These are phyloP conservation scores for Uria lomvia DNA, from an alignment of 2,113 vertebrate genomes.

Conservation along the genomic window DNA sequence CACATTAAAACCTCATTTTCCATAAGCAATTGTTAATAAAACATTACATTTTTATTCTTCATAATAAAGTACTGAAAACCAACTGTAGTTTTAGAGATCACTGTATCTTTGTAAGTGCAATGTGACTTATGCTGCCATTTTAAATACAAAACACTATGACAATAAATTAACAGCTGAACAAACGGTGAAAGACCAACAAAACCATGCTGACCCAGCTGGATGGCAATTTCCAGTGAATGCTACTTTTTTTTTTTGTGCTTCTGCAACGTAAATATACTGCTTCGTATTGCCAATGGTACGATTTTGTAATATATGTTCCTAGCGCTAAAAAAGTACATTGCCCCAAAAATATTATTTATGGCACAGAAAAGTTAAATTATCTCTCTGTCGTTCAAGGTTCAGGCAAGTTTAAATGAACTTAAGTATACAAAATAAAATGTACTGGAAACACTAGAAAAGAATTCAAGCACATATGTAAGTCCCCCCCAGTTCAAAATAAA, in stretches of 20 bases:
- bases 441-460: constrained; percentile 76
- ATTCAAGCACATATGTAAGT: constrained; percentile 62
- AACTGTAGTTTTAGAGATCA: constrained; percentile 64
- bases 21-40: constrained; percentile 81
- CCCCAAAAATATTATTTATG: constrained; percentile 80
- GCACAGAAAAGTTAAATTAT: constrained; percentile 76
- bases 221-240: constrained; percentile 62
- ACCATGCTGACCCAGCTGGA: constrained; percentile 58
- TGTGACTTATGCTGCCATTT: constrained; percentile 57
- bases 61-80: constrained; percentile 77
- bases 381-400: constrained; percentile 70
- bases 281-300: constrained; percentile 54
- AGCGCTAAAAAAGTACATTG: constrained; percentile 78
- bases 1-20: constrained; percentile 79
- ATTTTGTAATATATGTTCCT: constrained; percentile 58
- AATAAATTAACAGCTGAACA: constrained; percentile 78
- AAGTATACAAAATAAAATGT: constrained; percentile 77
- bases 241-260: constrained; percentile 67
- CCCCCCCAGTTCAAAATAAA: constrained; percentile 59
- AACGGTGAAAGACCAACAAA: constrained; percentile 59
- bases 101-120: constrained; percentile 70
- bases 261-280: constrained; percentile 70
- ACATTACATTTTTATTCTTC: constrained; percentile 74
- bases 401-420: constrained; percentile 70
- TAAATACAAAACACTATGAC: constrained; percentile 71